phyloP scores from a whole-genome alignment of 2,888 invertebrate species.

The Cosmia trapezina region DNA sequence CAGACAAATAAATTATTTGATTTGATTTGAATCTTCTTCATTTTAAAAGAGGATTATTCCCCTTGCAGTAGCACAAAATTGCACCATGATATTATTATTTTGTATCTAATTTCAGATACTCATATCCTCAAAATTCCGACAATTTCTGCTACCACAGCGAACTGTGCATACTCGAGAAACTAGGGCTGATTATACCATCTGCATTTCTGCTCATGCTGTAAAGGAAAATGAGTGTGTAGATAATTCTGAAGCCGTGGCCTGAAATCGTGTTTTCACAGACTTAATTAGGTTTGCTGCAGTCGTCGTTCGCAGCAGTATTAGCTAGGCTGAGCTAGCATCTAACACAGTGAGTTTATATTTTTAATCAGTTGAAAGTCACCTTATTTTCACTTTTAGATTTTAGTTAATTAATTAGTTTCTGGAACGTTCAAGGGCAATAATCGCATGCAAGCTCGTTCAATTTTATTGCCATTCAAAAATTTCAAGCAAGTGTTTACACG shows the following conservation, averaged over 20 bases:
- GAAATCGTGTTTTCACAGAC: constrained; percentile 48
- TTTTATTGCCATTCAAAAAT: too few species aligned
- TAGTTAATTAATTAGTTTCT: background rate
- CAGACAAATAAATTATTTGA: too few species aligned
- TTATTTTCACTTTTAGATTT: constrained; percentile 11
- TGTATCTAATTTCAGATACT: constrained; percentile 7
- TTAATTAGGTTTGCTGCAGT: constrained; percentile 55
- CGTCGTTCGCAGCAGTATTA: constrained; percentile 34
- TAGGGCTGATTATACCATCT: constrained; percentile 16
- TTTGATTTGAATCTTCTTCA: too few species aligned
- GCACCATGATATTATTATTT: background rate
- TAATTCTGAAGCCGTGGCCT: constrained; percentile 54
- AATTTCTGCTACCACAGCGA: background rate
- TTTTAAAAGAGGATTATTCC: background rate
- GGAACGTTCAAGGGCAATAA: too few species aligned
- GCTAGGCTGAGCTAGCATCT: constrained; percentile 14
- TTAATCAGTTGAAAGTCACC: background rate
- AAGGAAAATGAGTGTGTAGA: constrained; percentile 47
- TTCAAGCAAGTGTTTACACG: too few species aligned
- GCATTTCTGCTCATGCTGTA: constrained; percentile 28
- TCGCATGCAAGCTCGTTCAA: too few species aligned
- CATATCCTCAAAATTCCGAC: background rate
- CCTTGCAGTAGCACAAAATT: background rate
- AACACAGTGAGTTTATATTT: constrained; percentile 11
- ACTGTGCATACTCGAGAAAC: constrained; percentile 20